Conservation (phyloP, 2,113 vertebrate species). For the Paramormyrops kingsleyae region DNA sequence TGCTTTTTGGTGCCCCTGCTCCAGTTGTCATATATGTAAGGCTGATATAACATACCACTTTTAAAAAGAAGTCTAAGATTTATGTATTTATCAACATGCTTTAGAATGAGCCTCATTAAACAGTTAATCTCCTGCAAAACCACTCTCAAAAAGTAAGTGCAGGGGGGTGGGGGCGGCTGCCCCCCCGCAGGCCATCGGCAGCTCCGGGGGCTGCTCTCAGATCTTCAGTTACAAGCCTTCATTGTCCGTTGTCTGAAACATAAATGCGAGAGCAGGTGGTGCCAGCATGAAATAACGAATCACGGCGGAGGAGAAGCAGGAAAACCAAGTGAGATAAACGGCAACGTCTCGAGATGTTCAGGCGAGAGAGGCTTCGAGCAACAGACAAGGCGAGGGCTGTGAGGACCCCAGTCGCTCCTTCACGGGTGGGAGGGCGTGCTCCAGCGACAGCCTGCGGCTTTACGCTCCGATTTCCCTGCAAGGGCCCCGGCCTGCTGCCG, state of each 20-base stretch:
- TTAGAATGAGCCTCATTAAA: background rate
- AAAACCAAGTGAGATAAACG: background rate
- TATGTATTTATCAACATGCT: background rate
- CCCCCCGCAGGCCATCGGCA: background rate
- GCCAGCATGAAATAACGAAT: background rate
- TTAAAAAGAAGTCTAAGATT: background rate
- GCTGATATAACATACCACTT: background rate
- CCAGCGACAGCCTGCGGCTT: background rate
- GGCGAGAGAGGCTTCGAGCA: background rate
- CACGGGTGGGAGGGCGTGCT: background rate
- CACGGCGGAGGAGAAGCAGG: background rate
- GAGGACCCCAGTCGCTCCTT: background rate
- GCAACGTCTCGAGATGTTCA: background rate
- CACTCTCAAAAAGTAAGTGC: background rate
- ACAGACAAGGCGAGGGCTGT: background rate
- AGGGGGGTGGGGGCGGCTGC: background rate
- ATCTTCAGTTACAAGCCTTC: background rate
- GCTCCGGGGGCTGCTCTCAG: background rate
- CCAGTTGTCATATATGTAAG: background rate
- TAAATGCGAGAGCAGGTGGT: background rate
- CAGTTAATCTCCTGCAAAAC: background rate
- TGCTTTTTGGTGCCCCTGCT: background rate
- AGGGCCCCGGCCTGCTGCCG: background rate
- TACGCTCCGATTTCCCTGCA: background rate
- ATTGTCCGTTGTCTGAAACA: background rate